Evolutionary conservation across 2,113 vertebrate genomes (phyloP), one percentile per base, ranked within the genome.

Genomic region (Sula dactylatra): DNA sequence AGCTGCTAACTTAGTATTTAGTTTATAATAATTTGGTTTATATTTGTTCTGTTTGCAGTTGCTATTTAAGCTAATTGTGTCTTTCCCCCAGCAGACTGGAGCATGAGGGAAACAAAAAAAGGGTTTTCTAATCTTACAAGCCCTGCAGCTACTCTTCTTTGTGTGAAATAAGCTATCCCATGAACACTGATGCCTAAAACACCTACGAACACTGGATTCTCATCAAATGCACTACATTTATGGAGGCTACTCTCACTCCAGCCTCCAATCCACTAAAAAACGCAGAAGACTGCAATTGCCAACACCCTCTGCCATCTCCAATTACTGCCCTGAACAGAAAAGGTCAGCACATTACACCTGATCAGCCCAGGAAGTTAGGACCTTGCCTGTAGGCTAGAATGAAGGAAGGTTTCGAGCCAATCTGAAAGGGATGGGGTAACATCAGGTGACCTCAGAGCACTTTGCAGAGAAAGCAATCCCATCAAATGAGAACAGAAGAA

Each of bases 321-420:
- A 87, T 95, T 95, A 95, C 95, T 86, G 70, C 18, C 54, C 78
- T 36, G 70, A 84, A 73, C 62, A 93, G 55, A 40, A 58, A 92
- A 93, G 91, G 81, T 96, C 89, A 66, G 89, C 70, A 80, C 96
- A 91, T 88, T 96, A 93, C 88, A 96, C 70, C 81, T 94, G 94
- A 93, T 82, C 73, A 94, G 64, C 56, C 36, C 38, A 36, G 62
- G 29, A 94, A 73, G 86, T 85, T 82, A 96, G 58, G 82, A 94
- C 58, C 40, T 80, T 72, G 56, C 20, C 66, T 50, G 71, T 61
- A 91, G 62, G 54, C 47, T 87, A 69, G 61, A 92, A 91, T 0
- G 4, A 85, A 64, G 32, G 38, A 74, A 91, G 54, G 8, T 77
- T 97, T 85, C 10, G 4, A 72, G 62, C 19, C 62, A 73, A 2